Conservation (phyloP, 2,888 invertebrate species). For the Argyra leucocephala region DNA sequence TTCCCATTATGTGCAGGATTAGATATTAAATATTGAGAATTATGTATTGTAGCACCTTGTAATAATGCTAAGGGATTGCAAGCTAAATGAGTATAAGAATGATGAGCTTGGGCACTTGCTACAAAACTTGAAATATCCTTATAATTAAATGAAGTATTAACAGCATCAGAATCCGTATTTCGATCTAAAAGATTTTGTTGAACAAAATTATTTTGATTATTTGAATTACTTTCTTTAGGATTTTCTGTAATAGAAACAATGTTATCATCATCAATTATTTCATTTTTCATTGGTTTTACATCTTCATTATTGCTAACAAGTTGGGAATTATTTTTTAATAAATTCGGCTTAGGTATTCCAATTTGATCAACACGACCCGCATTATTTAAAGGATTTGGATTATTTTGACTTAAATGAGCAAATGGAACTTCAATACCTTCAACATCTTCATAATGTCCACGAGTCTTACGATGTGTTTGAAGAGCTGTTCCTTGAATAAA, state of each 20-base stretch:
- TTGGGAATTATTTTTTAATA: neutral
- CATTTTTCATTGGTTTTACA: neutral
- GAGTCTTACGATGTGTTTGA: slow-evolving; percentile 52
- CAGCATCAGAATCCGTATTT: neutral
- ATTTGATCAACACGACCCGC: slow-evolving; percentile 10
- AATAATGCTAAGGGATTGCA: neutral
- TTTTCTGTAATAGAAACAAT: neutral
- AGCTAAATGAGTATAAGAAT: neutral
- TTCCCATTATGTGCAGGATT: neutral
- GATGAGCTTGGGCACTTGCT: neutral
- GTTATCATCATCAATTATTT: neutral
- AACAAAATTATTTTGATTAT: too few species aligned
- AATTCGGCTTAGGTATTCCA: slow-evolving; percentile 5
- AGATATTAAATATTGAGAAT: neutral
- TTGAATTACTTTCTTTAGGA: neutral
- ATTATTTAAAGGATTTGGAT: slow-evolving; percentile 6
- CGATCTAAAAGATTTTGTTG: neutral
- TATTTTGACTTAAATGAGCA: slow-evolving; percentile 10
- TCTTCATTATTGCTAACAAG: neutral
- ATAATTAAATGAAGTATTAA: neutral
- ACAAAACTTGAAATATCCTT: slow-evolving; percentile 4
- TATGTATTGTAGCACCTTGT: neutral
- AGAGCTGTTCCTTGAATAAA: slow-evolving; percentile 58
- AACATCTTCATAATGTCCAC: slow-evolving; percentile 10
- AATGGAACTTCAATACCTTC: neutral